phyloP scores from a whole-genome alignment of 1,140 invertebrate species.

The Drosophila sp. region DNA sequence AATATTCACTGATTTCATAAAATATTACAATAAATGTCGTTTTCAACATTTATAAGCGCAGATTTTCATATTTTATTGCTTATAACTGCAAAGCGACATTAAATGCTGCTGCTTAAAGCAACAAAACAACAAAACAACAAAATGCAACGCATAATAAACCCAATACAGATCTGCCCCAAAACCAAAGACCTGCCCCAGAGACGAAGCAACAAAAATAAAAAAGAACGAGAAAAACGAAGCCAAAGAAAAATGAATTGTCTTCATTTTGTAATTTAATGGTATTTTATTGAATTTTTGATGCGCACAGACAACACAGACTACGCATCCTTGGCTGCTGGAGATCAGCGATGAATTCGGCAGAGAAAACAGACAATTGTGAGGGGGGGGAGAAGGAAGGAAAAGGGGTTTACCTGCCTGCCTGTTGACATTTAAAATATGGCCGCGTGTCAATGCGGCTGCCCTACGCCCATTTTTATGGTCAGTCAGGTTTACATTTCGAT shows the following conservation, averaged over 20 bases:
- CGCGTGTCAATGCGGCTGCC: conserved; percentile 80
- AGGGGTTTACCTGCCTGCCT: conserved; percentile 31
- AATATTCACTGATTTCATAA: conserved; percentile 78
- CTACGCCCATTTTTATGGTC: conserved; percentile 81
- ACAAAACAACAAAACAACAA: conserved; percentile 73
- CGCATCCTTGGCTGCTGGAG: conserved; percentile 65
- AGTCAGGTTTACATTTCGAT: conserved; percentile 79
- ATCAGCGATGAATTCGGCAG: conserved; percentile 1
- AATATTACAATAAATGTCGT: conserved; percentile 80
- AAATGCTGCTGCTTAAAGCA: conserved; percentile 75
- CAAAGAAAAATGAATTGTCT: conserved; percentile 76
- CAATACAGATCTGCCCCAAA: conserved; percentile 28
- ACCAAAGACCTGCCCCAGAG: conserved; percentile 19
- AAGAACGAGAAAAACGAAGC: conserved; percentile 23
- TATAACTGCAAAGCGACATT: conserved; percentile 81
- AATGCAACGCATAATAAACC: conserved; percentile 51
- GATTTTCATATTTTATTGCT: conserved; percentile 81
- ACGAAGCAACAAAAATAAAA: conserved; percentile 11
- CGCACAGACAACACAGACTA: conserved; percentile 59
- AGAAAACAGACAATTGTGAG: background rate
- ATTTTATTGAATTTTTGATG: conserved; percentile 83
- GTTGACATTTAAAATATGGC: conserved; percentile 84
- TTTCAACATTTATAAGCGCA: conserved; percentile 68
- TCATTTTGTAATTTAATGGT: conserved; percentile 84
- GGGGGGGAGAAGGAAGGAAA: background rate